Evolutionary conservation across 2,113 vertebrate species (phyloP).

Genomic region (Helogale parvula): DNA sequence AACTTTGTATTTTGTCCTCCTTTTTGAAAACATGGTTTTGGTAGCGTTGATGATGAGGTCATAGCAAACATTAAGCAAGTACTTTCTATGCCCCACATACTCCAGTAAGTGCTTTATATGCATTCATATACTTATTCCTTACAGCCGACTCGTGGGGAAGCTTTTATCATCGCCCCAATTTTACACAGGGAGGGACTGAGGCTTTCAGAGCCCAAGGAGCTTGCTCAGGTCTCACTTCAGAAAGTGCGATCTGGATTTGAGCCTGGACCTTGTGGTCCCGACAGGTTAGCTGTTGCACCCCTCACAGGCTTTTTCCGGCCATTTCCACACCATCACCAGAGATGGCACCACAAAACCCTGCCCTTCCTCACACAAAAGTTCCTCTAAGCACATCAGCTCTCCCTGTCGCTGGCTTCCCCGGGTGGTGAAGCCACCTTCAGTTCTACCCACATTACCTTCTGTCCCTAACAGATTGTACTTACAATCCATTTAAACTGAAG

Average conservation of each 20-base stretch:
- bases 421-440: not conserved
- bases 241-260: not conserved
- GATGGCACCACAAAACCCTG: not conserved
- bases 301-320: not conserved
- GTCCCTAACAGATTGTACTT: not conserved
- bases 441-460: accelerated
- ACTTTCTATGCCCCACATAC: accelerated
- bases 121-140: not conserved
- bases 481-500: not conserved
- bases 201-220: not conserved
- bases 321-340: not conserved
- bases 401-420: accelerated
- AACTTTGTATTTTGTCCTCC: not conserved
- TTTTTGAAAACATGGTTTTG: not conserved
- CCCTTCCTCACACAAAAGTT: accelerated
- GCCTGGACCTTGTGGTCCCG: not conserved
- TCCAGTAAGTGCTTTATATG: too few species aligned
- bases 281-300: not conserved
- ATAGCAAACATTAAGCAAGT: not conserved
- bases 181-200: not conserved
- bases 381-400: not conserved
- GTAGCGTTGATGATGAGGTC: not conserved
- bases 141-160: not conserved
- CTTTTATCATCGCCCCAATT: not conserved
- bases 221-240: not conserved